phyloP scores from a whole-genome alignment of 2,888 invertebrate genomes.

The Oscheius sp. region DNA sequence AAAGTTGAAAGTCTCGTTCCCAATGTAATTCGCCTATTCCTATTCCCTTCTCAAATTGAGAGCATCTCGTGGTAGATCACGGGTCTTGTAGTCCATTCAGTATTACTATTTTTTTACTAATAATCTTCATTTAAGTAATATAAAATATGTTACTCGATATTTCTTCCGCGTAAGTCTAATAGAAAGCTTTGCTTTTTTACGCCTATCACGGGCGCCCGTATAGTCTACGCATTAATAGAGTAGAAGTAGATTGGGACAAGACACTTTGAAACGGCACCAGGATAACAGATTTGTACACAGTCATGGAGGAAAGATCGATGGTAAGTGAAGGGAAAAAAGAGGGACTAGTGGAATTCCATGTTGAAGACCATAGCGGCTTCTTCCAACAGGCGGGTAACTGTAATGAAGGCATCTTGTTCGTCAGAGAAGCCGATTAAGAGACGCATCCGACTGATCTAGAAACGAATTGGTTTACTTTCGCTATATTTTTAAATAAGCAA shows the following conservation, averaged over 20 bases:
- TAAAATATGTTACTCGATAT: neutral
- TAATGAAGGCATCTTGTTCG: neutral
- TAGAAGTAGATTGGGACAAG: neutral
- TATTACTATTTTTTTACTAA: neutral
- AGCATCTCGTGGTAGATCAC: slow-evolving; percentile 5
- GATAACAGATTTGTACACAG: too few relatives aligned
- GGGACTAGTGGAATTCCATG: neutral
- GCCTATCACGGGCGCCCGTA: slow-evolving; percentile 5
- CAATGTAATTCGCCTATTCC: slow-evolving; percentile 8
- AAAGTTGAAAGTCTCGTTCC: slow-evolving; percentile 41
- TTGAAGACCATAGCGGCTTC: slow-evolving; percentile 4
- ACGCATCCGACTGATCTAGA: too few relatives aligned
- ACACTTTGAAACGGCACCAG: neutral
- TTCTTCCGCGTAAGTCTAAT: neutral
- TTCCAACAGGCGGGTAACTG: slow-evolving; percentile 15
- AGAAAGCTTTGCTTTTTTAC: too few relatives aligned
- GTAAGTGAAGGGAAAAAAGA: neutral
- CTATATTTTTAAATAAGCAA: too few relatives aligned
- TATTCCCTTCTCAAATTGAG: slow-evolving; percentile 1
- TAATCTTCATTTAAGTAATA: neutral
- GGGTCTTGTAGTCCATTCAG: neutral
- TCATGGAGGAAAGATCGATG: too few relatives aligned
- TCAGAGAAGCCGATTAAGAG: slow-evolving; percentile 15
- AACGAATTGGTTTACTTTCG: too few relatives aligned
- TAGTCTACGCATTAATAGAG: neutral